Base-by-base conservation (phyloP, 1,140 invertebrate genomes). In the Atopsyche davidsoni region DNA sequence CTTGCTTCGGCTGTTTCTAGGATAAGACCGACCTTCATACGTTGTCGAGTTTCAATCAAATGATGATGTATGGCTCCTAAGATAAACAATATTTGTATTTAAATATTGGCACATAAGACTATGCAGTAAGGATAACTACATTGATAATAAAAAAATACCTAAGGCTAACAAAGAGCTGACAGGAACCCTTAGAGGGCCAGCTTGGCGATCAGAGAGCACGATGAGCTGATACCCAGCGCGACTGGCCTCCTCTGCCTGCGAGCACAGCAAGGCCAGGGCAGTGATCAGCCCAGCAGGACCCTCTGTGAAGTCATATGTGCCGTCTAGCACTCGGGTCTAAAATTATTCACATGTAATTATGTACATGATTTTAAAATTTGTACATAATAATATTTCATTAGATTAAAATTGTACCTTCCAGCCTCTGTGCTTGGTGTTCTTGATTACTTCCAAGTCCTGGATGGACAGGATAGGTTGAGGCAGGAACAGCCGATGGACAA, bases 1-100 rank as follows among this genome's bases (percentile, higher is more conserved):
- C 92, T 82, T 6, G 92, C 91, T 72, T 97, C 94, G 4, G 86
- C 95, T 1, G 92, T 95, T 75, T 98, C 94, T 23, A 96, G 71
- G 53, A 98, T 80, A 13, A 98, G 70, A 19, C 89, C 92, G 38
- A 96, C 92, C 69, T 96, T 97, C 92, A 97, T 96, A 51, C 96
- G 78, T 49, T 94, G 88, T 42, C 96, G 80, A 35, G 92, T 87
- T 69, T 96, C 91, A 61, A 99, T 98, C 53, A 99, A 69, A 70
- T 92, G 81, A 67, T 98, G 95, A 75, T 99, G 96, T 9, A 92
- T 87, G 18, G 92, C 92, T 39, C 94, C 76, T 78, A 47, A 0
- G 36, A 44, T 36, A 34, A 28, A 28, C n/a, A n/a, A n/a, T n/a
- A n/a, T n/a, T n/a, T n/a, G n/a, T n/a, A n/a, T n/a, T n/a, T n/a